A percentile compares a stretch with the other conserved stretches of the same genome.
Evolutionary conservation across 2,797 vertebrate species (phyloP).

Genomic region (Acanthiza pusilla): DNA sequence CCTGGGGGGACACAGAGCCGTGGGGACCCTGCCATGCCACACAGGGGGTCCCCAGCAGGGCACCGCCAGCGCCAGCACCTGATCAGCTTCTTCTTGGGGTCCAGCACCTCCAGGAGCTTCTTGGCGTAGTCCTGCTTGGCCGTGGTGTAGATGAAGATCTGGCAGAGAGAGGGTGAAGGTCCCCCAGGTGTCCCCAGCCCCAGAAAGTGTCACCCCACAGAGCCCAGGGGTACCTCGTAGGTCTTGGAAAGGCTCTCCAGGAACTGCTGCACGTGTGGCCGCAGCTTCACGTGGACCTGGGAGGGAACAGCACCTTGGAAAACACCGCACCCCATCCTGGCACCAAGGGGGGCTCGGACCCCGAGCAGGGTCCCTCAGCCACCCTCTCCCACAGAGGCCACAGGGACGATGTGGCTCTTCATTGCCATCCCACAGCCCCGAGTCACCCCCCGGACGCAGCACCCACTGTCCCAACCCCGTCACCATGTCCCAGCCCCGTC

Average conservation of each 20-base stretch:
- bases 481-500: too few species aligned
- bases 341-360: neutral
- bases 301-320: neutral
- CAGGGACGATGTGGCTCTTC: neutral
- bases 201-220: fast-evolving
- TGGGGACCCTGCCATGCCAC: neutral
- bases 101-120: conserved; percentile 83
- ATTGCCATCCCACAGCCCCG: too few species aligned
- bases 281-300: conserved; percentile 80
- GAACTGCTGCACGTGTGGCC: conserved; percentile 80
- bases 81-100: conserved; percentile 81
- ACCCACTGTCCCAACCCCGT: neutral
- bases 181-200: fast-evolving
- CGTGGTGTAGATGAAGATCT: conserved; percentile 87
- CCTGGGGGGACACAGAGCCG: conserved; percentile 22
- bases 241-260: conserved; percentile 78
- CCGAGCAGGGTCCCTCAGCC: too few species aligned
- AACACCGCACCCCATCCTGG: fast-evolving
- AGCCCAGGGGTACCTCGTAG: conserved; percentile 74
- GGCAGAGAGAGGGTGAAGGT: neutral
- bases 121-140: conserved; percentile 83
- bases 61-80: conserved; percentile 63
- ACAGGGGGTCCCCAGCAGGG: fast-evolving
- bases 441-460: neutral
- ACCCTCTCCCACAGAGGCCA: too few species aligned